Percentiles rank a stretch among this genome's conserved stretches.
Conservation (phyloP, 1,140 invertebrate species). For the Caenorhabditis briggsae region DNA sequence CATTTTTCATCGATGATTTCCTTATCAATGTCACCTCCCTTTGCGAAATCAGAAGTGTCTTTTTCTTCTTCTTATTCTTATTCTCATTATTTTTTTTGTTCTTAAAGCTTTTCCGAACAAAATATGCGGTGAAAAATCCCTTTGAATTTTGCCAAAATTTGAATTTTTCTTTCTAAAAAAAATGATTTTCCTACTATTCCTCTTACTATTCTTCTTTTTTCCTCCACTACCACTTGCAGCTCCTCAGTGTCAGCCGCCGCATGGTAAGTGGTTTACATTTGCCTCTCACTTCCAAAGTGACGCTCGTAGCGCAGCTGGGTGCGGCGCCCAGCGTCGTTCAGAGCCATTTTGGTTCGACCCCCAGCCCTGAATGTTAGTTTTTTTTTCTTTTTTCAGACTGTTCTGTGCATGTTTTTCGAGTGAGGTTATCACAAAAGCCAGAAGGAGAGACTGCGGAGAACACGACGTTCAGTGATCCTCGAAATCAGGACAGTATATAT, state of each 20-base stretch:
- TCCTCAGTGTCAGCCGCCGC: constrained; percentile 31
- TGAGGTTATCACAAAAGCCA: constrained; percentile 14
- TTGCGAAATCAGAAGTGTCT: constrained; percentile 4
- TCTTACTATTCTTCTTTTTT: background rate
- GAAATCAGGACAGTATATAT: background rate
- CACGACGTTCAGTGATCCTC: constrained; percentile 1
- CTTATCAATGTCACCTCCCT: constrained; percentile 39
- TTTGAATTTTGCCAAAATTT: no score
- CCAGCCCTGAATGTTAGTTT: background rate
- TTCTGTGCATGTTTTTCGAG: constrained; percentile 22
- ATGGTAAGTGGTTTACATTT: background rate
- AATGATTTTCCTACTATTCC: constrained; percentile 9
- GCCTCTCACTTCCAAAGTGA: background rate
- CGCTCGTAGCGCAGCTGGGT: no score
- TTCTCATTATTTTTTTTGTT: background rate
- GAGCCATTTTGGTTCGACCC: no score
- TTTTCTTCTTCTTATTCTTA: background rate
- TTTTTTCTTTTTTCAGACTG: background rate
- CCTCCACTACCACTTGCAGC: background rate
- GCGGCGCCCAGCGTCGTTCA: no score
- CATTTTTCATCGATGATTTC: background rate
- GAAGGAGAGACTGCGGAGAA: constrained; percentile 3
- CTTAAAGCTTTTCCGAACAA: background rate
- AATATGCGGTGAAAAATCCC: no score
- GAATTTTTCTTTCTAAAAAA: background rate